A percentile compares a stretch with the other conserved stretches of the same genome.
Conservation (phyloP, 1,140 invertebrate species). For the Chlorops oryzae region DNA sequence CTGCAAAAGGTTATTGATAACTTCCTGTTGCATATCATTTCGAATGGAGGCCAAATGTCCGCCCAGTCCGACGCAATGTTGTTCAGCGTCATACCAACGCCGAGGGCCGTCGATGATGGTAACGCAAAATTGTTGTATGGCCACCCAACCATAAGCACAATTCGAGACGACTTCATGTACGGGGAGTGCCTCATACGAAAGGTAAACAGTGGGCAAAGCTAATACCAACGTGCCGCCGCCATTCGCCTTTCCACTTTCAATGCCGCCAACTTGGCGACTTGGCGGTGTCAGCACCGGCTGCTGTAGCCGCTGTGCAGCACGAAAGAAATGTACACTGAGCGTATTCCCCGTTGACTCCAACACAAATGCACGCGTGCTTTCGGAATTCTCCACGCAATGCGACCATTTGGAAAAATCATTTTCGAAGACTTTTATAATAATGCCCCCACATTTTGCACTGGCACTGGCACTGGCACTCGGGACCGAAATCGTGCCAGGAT, state of each 20-base stretch:
- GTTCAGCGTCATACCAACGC: slow-evolving; percentile 60
- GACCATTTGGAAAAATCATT: slow-evolving; percentile 16
- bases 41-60: slow-evolving; percentile 62
- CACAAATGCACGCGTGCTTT: slow-evolving; percentile 12
- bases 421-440: slow-evolving; percentile 18
- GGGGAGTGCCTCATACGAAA: slow-evolving; percentile 50
- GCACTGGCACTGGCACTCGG: no score
- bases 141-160: slow-evolving; percentile 61
- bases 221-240: neutral
- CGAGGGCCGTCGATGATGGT: slow-evolving; percentile 52
- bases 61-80: slow-evolving; percentile 55
- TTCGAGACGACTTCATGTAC: slow-evolving; percentile 52
- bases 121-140: slow-evolving; percentile 56
- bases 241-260: neutral
- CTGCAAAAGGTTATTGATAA: slow-evolving; percentile 55
- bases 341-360: slow-evolving; percentile 17
- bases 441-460: slow-evolving; percentile 11
- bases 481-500: no score
- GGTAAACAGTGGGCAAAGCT: slow-evolving; percentile 16
- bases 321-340: slow-evolving; percentile 15
- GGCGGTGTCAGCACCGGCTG: no score
- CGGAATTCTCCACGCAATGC: slow-evolving; percentile 15
- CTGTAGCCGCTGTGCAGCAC: neutral
- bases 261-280: no score
- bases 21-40: slow-evolving; percentile 55